Conservation (phyloP, 2,888 invertebrate genomes). For the Drosophila lutescens region DNA sequence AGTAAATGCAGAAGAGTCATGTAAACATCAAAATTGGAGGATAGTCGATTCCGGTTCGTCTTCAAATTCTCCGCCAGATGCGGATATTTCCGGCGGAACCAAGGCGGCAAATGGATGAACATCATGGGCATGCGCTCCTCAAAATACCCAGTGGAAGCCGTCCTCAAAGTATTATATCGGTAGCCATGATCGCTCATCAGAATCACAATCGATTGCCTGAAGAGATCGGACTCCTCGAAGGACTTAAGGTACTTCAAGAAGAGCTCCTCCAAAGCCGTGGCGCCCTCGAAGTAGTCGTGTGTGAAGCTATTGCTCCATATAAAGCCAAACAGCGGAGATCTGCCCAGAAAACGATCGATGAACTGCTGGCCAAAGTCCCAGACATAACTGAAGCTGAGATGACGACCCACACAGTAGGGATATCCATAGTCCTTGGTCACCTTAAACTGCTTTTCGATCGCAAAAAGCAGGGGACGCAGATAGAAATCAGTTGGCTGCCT, state of each 20-base stretch:
- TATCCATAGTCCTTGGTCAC: conserved; percentile 83
- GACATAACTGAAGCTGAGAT: conserved; percentile 87
- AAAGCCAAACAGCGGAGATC: conserved; percentile 88
- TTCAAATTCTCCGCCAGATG: conserved; percentile 85
- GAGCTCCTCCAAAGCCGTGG: conserved; percentile 87
- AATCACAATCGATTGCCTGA: conserved; percentile 87
- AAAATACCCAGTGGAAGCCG: conserved; percentile 88
- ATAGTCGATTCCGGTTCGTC: conserved; percentile 87
- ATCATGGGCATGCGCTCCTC: conserved; percentile 91
- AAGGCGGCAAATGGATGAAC: conserved; percentile 88
- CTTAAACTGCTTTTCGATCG: conserved; percentile 86
- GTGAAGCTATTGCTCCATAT: conserved; percentile 91
- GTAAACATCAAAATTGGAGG: conserved; percentile 90
- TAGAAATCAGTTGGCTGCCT: conserved; percentile 92
- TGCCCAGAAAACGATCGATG: conserved; percentile 86
- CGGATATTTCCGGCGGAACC: conserved; percentile 86
- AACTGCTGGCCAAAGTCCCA: conserved; percentile 88
- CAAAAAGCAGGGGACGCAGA: conserved; percentile 88
- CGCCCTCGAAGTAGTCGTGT: conserved; percentile 87
- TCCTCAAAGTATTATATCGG: conserved; percentile 88
- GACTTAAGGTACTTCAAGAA: conserved; percentile 86
- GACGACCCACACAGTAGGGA: conserved; percentile 86
- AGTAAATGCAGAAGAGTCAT: conserved; percentile 88
- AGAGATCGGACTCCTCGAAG: conserved; percentile 85
- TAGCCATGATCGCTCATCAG: conserved; percentile 91